Evolutionary conservation across 2,113 vertebrate genomes (phyloP), one percentile per base, ranked within the genome.

Genomic region (Numenius arquata): DNA sequence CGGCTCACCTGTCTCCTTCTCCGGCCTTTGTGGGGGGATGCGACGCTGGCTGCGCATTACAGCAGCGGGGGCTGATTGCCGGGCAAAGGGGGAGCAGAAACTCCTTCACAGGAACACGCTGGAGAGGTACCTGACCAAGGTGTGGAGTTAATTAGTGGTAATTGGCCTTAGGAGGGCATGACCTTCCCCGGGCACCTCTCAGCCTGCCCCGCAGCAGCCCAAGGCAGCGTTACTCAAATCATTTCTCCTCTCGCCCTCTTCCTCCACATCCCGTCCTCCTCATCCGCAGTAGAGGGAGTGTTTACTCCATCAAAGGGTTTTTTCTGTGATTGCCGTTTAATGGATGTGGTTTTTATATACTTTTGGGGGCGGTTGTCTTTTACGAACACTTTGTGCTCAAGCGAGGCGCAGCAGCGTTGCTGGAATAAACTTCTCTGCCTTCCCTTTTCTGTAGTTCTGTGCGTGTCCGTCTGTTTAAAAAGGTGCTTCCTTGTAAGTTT

Each of bases 371-470:
- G 91, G 77, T 32, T 87, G 73, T 89, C 92, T 94, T 90, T 95
- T 92, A 83, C 34, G 56, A 89, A 45, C 3, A 29, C 78, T 94
- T 76, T 88, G 89, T 93, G 89, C 87, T 94, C 15, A 75, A 48
- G 16, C 61, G 63, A 85, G 70, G 53, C 55, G 43, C 73, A 47
- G 93, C 66, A 63, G 59, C 34, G 23, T 66, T 65, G 82, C 95
- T 89, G 2, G 66, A 98, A 98, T 98, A 98, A 98, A 98, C 38
- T 47, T 91, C 89, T 96, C 78, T 95, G 96, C 90, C 94, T 77
- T 96, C 89, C 96, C 85, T 85, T 90, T 79, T 71, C 67, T 36
- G 75, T 87, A 70, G 77, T 70, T 95, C n/a, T 70, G 21, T 88
- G 59, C 85, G 3, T 76, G 27, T 65, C 53, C 53, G 7, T 59